These are phyloP conservation scores for Malurus melanocephalus DNA, from an alignment of 2,113 vertebrate species.

Conservation along the genomic window DNA sequence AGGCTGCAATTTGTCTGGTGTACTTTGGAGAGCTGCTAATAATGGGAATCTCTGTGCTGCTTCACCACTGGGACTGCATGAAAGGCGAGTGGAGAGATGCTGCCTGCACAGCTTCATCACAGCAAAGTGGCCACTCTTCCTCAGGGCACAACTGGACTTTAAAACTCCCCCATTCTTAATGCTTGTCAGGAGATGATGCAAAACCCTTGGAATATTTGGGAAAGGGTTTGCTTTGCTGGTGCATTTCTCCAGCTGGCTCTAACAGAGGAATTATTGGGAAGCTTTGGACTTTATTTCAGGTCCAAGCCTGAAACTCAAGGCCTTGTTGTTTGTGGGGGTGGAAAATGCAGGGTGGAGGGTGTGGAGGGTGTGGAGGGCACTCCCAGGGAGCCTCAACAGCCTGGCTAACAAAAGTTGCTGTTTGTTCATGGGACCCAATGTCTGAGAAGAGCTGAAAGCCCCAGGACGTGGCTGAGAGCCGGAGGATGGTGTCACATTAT, in stretches of 20 bases:
- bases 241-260: background rate
- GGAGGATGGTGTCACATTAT: background rate
- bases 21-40: conserved; percentile 11
- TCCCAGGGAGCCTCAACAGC: background rate
- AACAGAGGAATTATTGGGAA: background rate
- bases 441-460: conserved; percentile 1
- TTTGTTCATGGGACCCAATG: conserved; percentile 10
- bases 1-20: background rate
- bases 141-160: background rate
- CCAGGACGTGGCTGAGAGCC: background rate
- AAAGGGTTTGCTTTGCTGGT: background rate
- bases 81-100: background rate
- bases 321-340: background rate
- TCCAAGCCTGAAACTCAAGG: background rate
- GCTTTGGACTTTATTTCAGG: background rate
- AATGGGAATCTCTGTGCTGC: background rate
- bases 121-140: background rate
- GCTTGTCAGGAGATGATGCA: background rate
- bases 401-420: background rate
- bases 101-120: background rate
- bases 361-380: background rate
- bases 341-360: background rate
- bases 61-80: background rate
- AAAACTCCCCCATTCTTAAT: background rate
- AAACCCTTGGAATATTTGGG: background rate